Evolutionary conservation across 2,888 invertebrate genomes (phyloP).

Genomic region (Caenorhabditis zanzibari): DNA sequence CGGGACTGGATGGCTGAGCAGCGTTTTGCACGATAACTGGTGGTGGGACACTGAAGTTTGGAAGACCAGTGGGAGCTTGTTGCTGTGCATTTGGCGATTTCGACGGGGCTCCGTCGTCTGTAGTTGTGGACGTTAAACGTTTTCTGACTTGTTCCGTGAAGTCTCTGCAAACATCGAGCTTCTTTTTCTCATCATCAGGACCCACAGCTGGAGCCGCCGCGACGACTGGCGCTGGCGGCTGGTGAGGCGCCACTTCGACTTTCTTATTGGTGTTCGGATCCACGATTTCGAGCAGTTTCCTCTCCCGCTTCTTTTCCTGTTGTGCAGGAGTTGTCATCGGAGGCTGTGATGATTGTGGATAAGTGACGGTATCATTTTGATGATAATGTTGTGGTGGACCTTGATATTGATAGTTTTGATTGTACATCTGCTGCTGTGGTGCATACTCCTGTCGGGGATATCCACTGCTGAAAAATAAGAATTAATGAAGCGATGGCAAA

Average conservation of each 20-base stretch:
- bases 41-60: conserved; percentile 43
- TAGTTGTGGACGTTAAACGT: not conserved
- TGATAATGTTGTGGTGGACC: not conserved
- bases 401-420: conserved; percentile 21
- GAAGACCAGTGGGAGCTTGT: not conserved
- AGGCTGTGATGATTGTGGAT: conserved; percentile 4
- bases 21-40: not conserved
- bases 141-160: conserved; percentile 42
- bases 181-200: conserved; percentile 20
- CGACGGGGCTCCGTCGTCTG: not conserved
- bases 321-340: conserved; percentile 23
- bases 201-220: conserved; percentile 2
- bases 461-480: conserved; percentile 23
- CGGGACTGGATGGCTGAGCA: too few relatives aligned
- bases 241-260: conserved; percentile 27
- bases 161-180: conserved; percentile 19
- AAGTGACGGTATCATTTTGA: conserved; percentile 13
- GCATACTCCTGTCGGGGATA: conserved; percentile 5
- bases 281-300: conserved; percentile 50
- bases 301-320: conserved; percentile 29
- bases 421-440: conserved; percentile 26
- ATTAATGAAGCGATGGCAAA: not conserved
- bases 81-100: too few relatives aligned
- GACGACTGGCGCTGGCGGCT: not conserved
- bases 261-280: conserved; percentile 61